Base-by-base conservation (phyloP, 1,140 invertebrate genomes). In the Bombus sibiricus region DNA sequence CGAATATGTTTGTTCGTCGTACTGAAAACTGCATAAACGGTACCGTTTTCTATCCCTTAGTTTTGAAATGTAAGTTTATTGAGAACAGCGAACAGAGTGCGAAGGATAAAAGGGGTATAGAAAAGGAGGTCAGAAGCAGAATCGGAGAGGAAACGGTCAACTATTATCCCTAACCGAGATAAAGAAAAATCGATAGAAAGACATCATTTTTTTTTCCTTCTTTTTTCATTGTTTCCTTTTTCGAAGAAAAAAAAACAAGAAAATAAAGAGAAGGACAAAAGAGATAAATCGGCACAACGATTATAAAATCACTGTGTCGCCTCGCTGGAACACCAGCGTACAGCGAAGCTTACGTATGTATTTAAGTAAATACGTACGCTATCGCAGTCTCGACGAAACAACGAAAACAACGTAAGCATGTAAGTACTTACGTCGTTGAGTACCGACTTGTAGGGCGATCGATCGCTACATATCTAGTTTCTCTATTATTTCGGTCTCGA, bases 21-120 rank as follows among this genome's bases (percentile, higher is more conserved):
- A 34, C 18, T 9, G 15, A 34, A 82, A 78, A 87, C 71, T 12
- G 53, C 81, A 66, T 78, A 34, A 88, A 77, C 76, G 41, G 57
- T 71, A 77, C 43, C 59, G 37, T 82, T 86, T 32, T 87, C 74
- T 83, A 74, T 41, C 37, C 62, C 69, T 79, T 83, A 86, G 25
- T 75, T 88, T 79, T 72, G 18, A 87, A 80, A 83, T 68, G 47
- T 32, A 81, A 79, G 8, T n/a, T 37, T 71, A 57, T 77, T n/a
- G 66, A 87, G 59, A 83, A 78, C 39, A 37, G 32, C 22, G 72
- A 34, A 37, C 57, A 37, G 41, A 47, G 41, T 6, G 25, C 28
- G 22, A 34, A 22, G 72, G 81, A 78, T 28, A 59, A 71, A 69
- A 72, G 37, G 32, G 59, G 66, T n/a, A 1, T 32, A 47, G 32